Percentiles rank a stretch among this genome's conserved stretches.
Evolutionary conservation across 2,888 invertebrate species (phyloP).

Genomic region (Parnassius orleans): DNA sequence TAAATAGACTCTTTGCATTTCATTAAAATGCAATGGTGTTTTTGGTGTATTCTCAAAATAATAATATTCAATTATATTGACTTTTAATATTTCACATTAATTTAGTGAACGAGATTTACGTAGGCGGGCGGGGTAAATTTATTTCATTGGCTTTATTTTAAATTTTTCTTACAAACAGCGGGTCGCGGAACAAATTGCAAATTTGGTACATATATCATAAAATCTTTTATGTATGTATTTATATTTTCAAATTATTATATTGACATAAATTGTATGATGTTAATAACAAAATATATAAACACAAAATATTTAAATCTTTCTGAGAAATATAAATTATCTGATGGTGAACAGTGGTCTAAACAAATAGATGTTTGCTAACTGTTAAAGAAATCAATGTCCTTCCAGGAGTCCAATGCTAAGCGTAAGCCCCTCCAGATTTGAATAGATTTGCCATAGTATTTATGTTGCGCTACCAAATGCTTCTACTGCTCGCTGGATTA

Average conservation of each 20-base stretch:
- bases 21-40: too few relatives aligned
- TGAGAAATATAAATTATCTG: too few relatives aligned
- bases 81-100: constrained; percentile 29
- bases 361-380: too few relatives aligned
- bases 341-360: too few relatives aligned
- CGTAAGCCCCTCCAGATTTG: too few relatives aligned
- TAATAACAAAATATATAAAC: background rate
- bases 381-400: too few relatives aligned
- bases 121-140: constrained; percentile 24
- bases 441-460: too few relatives aligned
- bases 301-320: background rate
- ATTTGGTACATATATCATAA: constrained; percentile 21
- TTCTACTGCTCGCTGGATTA: too few relatives aligned
- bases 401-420: too few relatives aligned
- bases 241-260: constrained; percentile 1
- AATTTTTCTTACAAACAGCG: constrained; percentile 29
- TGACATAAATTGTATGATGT: background rate
- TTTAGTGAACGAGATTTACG: constrained; percentile 13
- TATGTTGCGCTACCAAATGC: too few relatives aligned
- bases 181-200: constrained; percentile 27
- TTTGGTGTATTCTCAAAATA: too few relatives aligned
- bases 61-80: constrained; percentile 31
- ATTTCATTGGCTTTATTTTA: constrained; percentile 29
- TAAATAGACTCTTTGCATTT: too few relatives aligned
- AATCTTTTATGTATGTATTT: constrained; percentile 12